Evolutionary conservation across 1,140 invertebrate genomes (phyloP).

Genomic region (Pogonomyrmex barbatus): DNA sequence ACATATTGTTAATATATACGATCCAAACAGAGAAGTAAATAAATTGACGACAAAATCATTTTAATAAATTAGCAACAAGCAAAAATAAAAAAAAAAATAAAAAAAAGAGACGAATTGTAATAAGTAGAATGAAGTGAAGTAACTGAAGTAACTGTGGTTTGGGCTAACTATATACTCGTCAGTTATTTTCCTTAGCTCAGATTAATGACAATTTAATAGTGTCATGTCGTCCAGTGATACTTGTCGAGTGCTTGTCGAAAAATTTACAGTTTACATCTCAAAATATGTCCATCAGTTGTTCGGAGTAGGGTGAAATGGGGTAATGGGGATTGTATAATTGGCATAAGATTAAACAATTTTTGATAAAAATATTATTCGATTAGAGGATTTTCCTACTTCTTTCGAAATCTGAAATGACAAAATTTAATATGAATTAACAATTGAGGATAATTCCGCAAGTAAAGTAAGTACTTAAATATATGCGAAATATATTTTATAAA

Average conservation of each 20-base stretch:
- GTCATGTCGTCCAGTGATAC: conserved; percentile 53
- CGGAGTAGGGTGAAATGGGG: conserved; percentile 23
- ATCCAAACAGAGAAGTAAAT: conserved; percentile 44
- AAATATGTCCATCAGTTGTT: conserved; percentile 23
- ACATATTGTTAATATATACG: conserved; percentile 38
- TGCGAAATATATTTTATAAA: background rate
- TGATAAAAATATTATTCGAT: background rate
- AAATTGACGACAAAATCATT: conserved; percentile 41
- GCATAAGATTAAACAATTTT: background rate
- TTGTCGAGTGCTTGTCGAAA: conserved; percentile 36
- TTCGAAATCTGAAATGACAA: background rate
- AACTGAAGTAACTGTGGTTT: conserved; percentile 48
- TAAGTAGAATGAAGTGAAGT: conserved; percentile 35
- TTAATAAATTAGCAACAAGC: conserved; percentile 43
- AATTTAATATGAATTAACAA: background rate
- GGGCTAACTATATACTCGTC: conserved; percentile 53
- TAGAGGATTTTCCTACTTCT: background rate
- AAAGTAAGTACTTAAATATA: background rate
- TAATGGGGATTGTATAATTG: conserved; percentile 7
- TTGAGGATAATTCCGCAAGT: background rate
- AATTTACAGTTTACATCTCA: conserved; percentile 31
- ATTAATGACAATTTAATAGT: conserved; percentile 55
- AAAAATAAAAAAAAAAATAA: conserved; percentile 32
- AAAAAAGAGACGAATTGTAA: conserved; percentile 49
- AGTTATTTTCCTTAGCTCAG: conserved; percentile 49